Conservation (phyloP, 2,888 invertebrate species). For the Acronicta leporina region DNA sequence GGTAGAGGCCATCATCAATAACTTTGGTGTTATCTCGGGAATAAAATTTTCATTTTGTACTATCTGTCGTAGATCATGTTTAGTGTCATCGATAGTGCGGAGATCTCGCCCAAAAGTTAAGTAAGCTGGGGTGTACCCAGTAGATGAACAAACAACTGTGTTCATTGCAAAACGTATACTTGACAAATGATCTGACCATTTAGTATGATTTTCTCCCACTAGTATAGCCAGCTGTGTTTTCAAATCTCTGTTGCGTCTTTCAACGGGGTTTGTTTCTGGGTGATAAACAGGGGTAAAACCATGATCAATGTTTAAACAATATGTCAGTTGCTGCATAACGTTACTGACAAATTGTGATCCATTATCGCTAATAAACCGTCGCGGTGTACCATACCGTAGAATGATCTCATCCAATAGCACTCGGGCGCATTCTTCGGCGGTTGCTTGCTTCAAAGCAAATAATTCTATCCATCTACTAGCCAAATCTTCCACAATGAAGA, state of each 20-base stretch:
- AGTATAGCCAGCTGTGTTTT: constrained; percentile 58
- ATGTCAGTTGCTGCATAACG: constrained; percentile 41
- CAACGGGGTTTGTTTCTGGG: constrained; percentile 63
- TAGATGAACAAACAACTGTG: constrained; percentile 29
- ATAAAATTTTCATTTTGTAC: constrained; percentile 34
- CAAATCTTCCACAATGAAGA: constrained; percentile 20
- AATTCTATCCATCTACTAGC: constrained; percentile 44
- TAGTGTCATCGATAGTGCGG: constrained; percentile 13
- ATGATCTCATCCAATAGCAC: constrained; percentile 7
- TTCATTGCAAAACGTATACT: constrained; percentile 57
- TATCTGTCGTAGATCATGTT: constrained; percentile 10
- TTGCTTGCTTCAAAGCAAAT: constrained; percentile 19
- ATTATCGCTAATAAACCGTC: constrained; percentile 41
- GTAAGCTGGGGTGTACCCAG: constrained; percentile 50
- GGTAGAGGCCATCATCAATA: constrained; percentile 18
- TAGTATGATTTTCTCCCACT: constrained; percentile 41
- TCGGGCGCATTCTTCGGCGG: constrained; percentile 7
- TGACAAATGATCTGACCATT: constrained; percentile 50
- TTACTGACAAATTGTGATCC: constrained; percentile 45
- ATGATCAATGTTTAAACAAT: constrained; percentile 31
- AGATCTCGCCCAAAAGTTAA: constrained; percentile 57
- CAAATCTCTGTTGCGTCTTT: constrained; percentile 56
- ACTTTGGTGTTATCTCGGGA: constrained; percentile 35
- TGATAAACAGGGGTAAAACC: constrained; percentile 59
- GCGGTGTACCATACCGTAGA: constrained; percentile 38